Evolutionary conservation across 2,888 invertebrate genomes (phyloP).

Genomic region (Eulithis testata): DNA sequence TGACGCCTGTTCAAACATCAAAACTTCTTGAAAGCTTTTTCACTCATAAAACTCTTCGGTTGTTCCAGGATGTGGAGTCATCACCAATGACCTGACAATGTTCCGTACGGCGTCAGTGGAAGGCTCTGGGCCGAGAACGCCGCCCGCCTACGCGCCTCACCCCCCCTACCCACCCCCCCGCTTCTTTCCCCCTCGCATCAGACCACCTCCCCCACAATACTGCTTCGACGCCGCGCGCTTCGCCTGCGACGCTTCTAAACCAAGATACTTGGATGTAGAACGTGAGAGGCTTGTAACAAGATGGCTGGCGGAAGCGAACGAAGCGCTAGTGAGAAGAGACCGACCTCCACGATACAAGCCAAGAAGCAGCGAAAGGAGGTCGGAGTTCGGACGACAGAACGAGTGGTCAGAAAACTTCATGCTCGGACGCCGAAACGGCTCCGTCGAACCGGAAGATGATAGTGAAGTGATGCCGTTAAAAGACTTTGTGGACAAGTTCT

Average conservation of each 20-base stretch:
- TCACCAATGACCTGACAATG: constrained; percentile 79
- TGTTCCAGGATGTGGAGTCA: constrained; percentile 65
- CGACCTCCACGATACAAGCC: constrained; percentile 78
- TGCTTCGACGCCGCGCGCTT: constrained; percentile 83
- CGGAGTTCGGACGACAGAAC: constrained; percentile 71
- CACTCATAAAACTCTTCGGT: constrained; percentile 21
- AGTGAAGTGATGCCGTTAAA: constrained; percentile 80
- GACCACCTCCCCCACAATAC: constrained; percentile 80
- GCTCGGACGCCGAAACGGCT: constrained; percentile 71
- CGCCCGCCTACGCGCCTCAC: constrained; percentile 80
- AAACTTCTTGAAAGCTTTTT: too few relatives aligned
- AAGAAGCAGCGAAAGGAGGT: constrained; percentile 76
- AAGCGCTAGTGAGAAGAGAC: constrained; percentile 75
- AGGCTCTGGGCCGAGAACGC: constrained; percentile 81
- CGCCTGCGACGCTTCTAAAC: constrained; percentile 80
- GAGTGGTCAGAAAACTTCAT: constrained; percentile 80
- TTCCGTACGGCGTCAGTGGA: constrained; percentile 82
- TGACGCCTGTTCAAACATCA: too few relatives aligned
- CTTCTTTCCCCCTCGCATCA: constrained; percentile 76
- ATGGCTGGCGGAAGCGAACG: constrained; percentile 82
- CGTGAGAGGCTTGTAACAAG: constrained; percentile 77
- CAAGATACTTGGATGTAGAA: constrained; percentile 78
- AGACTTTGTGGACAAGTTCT: constrained; percentile 86
- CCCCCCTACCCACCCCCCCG: constrained; percentile 77
- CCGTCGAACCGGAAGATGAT: constrained; percentile 77